These are phyloP conservation scores for Cephalopachus bancanus DNA, from an alignment of 2,797 vertebrate genomes.

Conservation along the genomic window DNA sequence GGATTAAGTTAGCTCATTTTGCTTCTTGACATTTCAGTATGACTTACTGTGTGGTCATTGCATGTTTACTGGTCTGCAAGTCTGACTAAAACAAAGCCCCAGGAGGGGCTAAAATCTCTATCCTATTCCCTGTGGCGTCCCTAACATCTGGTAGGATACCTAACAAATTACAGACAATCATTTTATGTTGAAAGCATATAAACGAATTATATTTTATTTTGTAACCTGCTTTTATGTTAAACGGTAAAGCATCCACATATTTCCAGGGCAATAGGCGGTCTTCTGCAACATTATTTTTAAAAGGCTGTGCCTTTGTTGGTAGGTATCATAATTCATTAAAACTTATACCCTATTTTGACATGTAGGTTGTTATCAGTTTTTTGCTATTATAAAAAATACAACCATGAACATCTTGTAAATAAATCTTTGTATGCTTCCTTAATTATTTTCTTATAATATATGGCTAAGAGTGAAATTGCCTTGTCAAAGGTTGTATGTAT, in stretches of 20 bases:
- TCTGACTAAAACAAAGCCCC: neutral
- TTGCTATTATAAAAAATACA: slow-evolving; percentile 54
- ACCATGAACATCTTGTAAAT: neutral
- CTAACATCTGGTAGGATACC: neutral
- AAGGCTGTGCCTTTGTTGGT: neutral
- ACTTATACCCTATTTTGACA: neutral
- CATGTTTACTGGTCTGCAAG: neutral
- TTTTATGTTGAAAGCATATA: neutral
- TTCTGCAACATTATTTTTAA: slow-evolving; percentile 26
- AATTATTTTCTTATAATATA: slow-evolving; percentile 56
- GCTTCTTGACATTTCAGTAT: neutral
- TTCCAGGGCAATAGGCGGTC: neutral
- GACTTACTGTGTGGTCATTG: neutral
- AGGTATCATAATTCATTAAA: neutral
- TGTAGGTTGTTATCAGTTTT: neutral
- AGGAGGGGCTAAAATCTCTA: neutral
- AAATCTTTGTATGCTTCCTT: neutral
- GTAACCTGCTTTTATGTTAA: slow-evolving; percentile 13
- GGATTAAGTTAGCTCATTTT: slow-evolving; percentile 8
- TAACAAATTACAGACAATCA: neutral
- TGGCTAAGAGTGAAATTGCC: slow-evolving; percentile 15
- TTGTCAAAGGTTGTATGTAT: neutral
- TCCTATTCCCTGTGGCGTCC: neutral
- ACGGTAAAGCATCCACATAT: neutral
- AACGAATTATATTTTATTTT: neutral